Conservation (phyloP, 2,113 vertebrate species). For the Megaleporinus macrocephalus region DNA sequence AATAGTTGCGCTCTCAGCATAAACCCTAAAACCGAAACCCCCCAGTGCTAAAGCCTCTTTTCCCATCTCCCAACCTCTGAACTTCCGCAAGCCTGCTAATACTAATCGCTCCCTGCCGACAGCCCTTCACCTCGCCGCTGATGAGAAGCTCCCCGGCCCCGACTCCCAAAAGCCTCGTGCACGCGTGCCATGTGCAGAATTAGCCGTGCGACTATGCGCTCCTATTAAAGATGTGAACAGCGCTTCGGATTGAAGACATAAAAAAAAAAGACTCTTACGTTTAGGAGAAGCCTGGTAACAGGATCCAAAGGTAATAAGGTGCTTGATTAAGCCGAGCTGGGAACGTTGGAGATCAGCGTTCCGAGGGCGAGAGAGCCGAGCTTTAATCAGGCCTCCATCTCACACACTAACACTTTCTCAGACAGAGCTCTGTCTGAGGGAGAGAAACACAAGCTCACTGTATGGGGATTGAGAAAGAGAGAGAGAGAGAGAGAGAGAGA, state of each 20-base stretch:
- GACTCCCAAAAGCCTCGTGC: background rate
- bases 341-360: background rate
- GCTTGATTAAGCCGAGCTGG: conserved; percentile 1
- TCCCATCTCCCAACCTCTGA: conserved; percentile 23
- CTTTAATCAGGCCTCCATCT: conserved; percentile 22
- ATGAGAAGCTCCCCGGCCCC: background rate
- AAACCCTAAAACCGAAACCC: conserved; percentile 47
- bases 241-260: background rate
- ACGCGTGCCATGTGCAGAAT: background rate
- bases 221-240: background rate
- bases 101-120: background rate
- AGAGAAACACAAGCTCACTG: background rate
- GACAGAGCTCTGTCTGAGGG: background rate
- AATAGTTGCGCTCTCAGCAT: conserved; percentile 45
- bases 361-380: conserved; percentile 5
- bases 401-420: background rate
- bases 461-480: conserved; percentile 3
- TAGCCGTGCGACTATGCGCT: background rate
- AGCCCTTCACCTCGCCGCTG: background rate
- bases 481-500: background rate
- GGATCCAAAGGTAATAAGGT: conserved; percentile 18
- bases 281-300: background rate
- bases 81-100: background rate
- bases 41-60: conserved; percentile 37
- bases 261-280: background rate